A percentile compares a stretch with the other conserved stretches of the same genome.
Conservation (phyloP, 2,888 invertebrate species). For the Dryobota labecula region DNA sequence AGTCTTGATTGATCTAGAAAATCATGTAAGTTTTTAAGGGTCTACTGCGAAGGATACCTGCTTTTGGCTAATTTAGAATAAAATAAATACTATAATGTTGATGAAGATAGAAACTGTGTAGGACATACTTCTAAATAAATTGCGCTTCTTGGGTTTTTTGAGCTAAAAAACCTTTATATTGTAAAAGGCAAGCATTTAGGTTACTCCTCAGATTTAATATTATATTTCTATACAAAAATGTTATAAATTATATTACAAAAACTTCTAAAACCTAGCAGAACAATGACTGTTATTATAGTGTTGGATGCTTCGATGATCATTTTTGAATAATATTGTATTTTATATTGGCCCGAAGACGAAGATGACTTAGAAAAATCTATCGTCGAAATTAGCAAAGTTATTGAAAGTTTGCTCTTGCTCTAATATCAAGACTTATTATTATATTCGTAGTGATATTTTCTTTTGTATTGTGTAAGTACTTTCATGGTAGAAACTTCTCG, state of each 20-base stretch:
- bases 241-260: slow-evolving; percentile 13
- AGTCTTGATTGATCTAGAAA: slow-evolving; percentile 45
- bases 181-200: neutral
- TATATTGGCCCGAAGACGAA: slow-evolving; percentile 2
- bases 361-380: slow-evolving; percentile 8
- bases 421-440: slow-evolving; percentile 43
- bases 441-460: slow-evolving; percentile 13
- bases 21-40: neutral
- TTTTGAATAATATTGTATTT: slow-evolving; percentile 8
- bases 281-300: slow-evolving; percentile 12
- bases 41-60: neutral
- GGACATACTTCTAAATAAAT: neutral
- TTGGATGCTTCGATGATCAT: neutral
- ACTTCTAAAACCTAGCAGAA: slow-evolving; percentile 7
- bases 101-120: neutral
- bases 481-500: slow-evolving; percentile 15
- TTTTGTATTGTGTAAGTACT: slow-evolving; percentile 28
- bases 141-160: neutral
- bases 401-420: slow-evolving; percentile 9
- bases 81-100: neutral
- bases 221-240: neutral
- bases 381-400: slow-evolving; percentile 47
- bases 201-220: slow-evolving; percentile 1
- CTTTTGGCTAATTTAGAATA: slow-evolving; percentile 10
- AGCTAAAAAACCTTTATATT: neutral